phyloP scores from a whole-genome alignment of 35 echinoderm and acorn worm species.

The Ptychodera flava region DNA sequence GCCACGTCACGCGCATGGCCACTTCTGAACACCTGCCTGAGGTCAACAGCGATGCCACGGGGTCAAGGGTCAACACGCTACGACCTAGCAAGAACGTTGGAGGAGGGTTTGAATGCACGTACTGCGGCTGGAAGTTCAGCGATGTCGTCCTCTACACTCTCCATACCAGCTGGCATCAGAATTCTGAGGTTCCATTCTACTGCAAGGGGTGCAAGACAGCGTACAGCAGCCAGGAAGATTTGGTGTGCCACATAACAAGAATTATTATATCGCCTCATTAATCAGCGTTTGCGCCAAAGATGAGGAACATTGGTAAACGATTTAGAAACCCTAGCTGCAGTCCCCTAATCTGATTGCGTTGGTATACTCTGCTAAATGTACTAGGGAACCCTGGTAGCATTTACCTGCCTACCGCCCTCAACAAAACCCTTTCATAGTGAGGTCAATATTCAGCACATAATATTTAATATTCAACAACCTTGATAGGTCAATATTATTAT shows the following conservation, averaged over 20 bases:
- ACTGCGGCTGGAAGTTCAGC: not conserved
- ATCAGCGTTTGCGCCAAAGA: no score
- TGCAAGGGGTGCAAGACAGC: not conserved
- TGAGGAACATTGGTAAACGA: no score
- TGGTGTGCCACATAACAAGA: not conserved
- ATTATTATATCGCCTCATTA: not conserved
- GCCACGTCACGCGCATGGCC: not conserved
- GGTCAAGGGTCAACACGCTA: not conserved
- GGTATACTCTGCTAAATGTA: no score
- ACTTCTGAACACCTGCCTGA: not conserved
- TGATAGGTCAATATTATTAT: no score
- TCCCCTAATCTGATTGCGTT: no score
- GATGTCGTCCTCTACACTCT: not conserved
- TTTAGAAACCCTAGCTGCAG: no score
- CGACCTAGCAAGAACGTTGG: not conserved
- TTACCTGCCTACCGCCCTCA: no score
- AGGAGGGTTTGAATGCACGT: not conserved
- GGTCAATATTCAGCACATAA: no score
- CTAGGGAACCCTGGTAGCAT: no score
- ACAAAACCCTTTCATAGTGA: no score
- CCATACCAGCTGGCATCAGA: not conserved
- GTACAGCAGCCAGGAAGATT: not conserved
- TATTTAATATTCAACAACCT: no score
- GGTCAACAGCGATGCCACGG: not conserved
- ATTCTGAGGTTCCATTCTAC: not conserved